Percentiles rank a stretch among this genome's conserved stretches.
phyloP scores from a whole-genome alignment of 2,797 vertebrate species.

The Balearica regulorum region DNA sequence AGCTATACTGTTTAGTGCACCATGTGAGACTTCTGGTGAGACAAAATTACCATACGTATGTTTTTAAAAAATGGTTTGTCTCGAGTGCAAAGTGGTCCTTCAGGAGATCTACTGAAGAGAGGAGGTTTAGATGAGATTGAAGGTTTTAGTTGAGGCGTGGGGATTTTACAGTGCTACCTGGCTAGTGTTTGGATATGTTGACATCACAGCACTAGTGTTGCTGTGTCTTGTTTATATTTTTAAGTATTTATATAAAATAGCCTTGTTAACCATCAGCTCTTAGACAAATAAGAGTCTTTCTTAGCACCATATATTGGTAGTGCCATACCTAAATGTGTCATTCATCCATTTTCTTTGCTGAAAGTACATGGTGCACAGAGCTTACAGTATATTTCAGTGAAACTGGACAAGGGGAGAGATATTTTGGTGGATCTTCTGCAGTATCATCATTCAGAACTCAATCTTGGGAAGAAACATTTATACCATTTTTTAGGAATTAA shows the following conservation, averaged over 20 bases:
- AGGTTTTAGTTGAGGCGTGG: neutral
- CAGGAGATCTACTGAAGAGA: neutral
- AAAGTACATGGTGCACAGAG: neutral
- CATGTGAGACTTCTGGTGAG: neutral
- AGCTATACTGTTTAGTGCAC: neutral
- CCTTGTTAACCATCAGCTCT: neutral
- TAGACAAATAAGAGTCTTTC: neutral
- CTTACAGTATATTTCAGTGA: neutral
- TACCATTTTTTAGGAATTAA: neutral
- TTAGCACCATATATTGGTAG: neutral
- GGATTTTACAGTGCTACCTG: neutral
- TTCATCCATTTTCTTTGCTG: neutral
- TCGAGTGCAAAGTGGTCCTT: neutral
- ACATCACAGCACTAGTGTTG: neutral
- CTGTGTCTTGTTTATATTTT: neutral
- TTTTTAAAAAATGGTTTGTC: neutral
- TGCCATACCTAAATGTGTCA: neutral
- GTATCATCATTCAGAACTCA: neutral
- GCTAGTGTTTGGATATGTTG: neutral
- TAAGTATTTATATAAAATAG: neutral
- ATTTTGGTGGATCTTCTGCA: neutral
- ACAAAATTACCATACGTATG: accelerated
- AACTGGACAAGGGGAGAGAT: neutral
- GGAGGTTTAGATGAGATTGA: neutral
- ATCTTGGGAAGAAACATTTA: neutral